Conservation (phyloP, 1,140 invertebrate genomes). For the Drosophila pachea region DNA sequence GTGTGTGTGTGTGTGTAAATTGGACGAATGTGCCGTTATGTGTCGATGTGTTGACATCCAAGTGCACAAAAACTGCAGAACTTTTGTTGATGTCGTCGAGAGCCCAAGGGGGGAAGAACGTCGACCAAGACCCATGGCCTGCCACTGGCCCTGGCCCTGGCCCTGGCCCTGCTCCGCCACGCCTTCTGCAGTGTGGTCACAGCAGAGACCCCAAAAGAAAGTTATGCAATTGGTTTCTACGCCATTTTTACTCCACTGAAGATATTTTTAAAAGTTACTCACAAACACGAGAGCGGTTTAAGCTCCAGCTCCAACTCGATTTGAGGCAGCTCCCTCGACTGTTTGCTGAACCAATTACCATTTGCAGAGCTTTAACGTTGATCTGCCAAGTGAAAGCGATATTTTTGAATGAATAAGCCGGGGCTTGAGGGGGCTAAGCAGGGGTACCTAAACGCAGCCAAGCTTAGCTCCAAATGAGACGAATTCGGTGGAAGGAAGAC, state of each 20-base stretch:
- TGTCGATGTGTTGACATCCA: constrained; percentile 75
- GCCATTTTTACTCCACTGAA: constrained; percentile 13
- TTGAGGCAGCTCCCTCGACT: neutral
- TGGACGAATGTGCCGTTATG: constrained; percentile 74
- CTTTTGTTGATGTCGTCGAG: constrained; percentile 54
- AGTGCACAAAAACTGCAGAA: constrained; percentile 57
- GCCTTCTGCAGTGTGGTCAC: constrained; percentile 39
- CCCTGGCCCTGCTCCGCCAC: neutral
- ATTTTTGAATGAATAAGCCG: no score
- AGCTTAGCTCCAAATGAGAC: no score
- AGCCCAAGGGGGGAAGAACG: neutral
- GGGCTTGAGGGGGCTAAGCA: no score
- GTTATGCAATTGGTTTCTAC: constrained; percentile 34
- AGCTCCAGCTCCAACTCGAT: neutral
- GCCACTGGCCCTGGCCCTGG: neutral
- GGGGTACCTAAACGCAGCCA: no score
- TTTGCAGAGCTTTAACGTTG: neutral
- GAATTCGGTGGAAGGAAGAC: no score
- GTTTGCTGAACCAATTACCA: constrained; percentile 2
- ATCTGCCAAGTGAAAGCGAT: neutral
- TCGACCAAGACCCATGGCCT: neutral
- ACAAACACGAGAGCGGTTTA: constrained; percentile 8
- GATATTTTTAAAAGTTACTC: constrained; percentile 20
- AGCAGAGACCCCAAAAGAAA: constrained; percentile 29
- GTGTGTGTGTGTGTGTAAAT: constrained; percentile 72